Evolutionary conservation across 2,113 vertebrate genomes (phyloP).

Genomic region (Proteles cristata): DNA sequence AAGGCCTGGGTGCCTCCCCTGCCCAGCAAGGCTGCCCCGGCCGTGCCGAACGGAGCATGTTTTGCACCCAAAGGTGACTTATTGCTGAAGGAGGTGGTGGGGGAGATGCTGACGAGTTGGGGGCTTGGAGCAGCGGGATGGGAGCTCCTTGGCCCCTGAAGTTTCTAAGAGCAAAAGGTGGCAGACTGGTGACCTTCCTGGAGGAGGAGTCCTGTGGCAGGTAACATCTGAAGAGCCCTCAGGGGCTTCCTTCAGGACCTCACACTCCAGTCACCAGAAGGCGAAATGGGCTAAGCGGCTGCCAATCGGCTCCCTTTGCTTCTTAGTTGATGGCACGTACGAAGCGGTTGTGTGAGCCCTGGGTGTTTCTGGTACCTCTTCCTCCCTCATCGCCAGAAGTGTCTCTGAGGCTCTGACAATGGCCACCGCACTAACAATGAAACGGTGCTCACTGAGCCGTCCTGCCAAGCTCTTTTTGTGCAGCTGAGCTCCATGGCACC

Average conservation of each 20-base stretch:
- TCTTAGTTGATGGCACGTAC: background rate
- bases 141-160: background rate
- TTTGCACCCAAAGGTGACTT: background rate
- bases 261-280: rapidly evolving
- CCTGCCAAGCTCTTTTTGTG: no score
- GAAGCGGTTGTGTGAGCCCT: background rate
- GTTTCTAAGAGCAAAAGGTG: background rate
- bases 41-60: background rate
- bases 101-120: background rate
- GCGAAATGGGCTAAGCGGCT: rapidly evolving
- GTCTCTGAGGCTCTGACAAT: rapidly evolving
- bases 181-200: background rate
- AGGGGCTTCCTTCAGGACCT: background rate
- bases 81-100: background rate
- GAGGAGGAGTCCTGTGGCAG: background rate
- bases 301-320: rapidly evolving
- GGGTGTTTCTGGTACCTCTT: background rate
- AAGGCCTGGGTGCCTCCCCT: rapidly evolving
- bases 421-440: rapidly evolving
- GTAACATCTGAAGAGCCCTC: background rate
- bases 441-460: no score
- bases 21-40: background rate
- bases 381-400: background rate
- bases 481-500: background rate
- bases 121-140: background rate